phyloP scores from a whole-genome alignment of 2,113 vertebrate species.

The Synchiropus splendidus region DNA sequence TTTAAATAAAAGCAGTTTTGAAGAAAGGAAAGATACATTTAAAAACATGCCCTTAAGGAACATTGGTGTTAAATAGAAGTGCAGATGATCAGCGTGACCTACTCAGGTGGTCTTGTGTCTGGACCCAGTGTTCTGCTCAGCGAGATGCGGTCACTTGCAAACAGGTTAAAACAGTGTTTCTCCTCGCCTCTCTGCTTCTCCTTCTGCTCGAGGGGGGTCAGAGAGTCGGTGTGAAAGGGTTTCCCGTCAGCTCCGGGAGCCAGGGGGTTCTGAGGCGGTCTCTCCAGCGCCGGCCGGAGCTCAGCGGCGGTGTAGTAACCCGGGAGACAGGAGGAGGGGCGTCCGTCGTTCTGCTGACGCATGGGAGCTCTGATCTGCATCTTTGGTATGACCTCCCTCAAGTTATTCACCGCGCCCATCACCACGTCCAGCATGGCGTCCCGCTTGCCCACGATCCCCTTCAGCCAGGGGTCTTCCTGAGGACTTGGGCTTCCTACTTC shows the following conservation, averaged over 20 bases:
- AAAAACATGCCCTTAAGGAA: too few species aligned
- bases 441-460: conserved; percentile 74
- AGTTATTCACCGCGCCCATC: conserved; percentile 90
- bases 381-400: conserved; percentile 88
- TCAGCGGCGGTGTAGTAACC: conserved; percentile 85
- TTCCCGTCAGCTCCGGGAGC: conserved; percentile 87
- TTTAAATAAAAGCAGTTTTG: too few species aligned
- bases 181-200: conserved; percentile 84
- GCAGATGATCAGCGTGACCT: conserved; percentile 65
- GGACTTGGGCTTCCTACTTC: conserved; percentile 81
- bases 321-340: conserved; percentile 68
- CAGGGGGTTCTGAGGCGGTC: conserved; percentile 79
- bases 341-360: conserved; percentile 62
- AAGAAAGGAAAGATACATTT: too few species aligned
- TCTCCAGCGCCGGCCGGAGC: conserved; percentile 76
- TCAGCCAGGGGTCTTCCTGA: conserved; percentile 75
- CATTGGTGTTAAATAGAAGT: too few species aligned
- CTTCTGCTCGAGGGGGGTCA: conserved; percentile 78
- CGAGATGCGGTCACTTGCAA: conserved; percentile 93
- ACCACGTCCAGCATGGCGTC: conserved; percentile 81
- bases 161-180: conserved; percentile 96
- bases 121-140: conserved; percentile 90
- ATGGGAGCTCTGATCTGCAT: conserved; percentile 93
- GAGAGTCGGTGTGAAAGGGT: conserved; percentile 72
- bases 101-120: conserved; percentile 96